phyloP scores from a whole-genome alignment of 2,888 invertebrate species.

The Sinodicranocentrus sp. region DNA sequence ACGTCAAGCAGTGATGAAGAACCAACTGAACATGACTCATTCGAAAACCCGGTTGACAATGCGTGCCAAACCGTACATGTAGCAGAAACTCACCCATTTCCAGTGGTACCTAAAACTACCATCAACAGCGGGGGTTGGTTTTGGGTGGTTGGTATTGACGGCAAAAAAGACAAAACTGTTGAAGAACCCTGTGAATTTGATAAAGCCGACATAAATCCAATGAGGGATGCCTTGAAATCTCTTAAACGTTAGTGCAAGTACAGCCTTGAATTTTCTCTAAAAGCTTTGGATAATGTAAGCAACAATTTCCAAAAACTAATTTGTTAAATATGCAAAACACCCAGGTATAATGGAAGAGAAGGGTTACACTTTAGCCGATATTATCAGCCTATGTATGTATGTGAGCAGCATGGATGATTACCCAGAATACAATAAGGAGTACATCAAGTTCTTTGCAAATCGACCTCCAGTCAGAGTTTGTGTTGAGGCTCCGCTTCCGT shows the following conservation, averaged over 20 bases:
- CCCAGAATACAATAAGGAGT: constrained; percentile 86
- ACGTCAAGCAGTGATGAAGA: constrained; percentile 16
- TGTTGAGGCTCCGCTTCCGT: constrained; percentile 87
- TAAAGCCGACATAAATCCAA: constrained; percentile 59
- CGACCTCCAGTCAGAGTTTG: constrained; percentile 92
- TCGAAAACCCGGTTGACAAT: neutral
- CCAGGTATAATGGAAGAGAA: constrained; percentile 81
- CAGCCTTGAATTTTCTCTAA: neutral
- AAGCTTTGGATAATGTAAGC: too few species aligned
- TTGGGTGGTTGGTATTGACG: constrained; percentile 90
- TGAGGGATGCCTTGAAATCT: constrained; percentile 70
- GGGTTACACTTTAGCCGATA: constrained; percentile 82
- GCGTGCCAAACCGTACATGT: constrained; percentile 77
- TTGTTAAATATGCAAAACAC: neutral
- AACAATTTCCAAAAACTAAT: neutral
- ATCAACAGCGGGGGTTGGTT: constrained; percentile 89
- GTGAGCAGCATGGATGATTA: constrained; percentile 91
- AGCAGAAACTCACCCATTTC: constrained; percentile 82
- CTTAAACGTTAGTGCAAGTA: constrained; percentile 72
- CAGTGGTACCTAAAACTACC: constrained; percentile 82
- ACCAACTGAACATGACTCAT: too few species aligned
- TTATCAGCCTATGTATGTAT: constrained; percentile 91
- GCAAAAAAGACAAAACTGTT: constrained; percentile 83
- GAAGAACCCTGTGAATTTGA: constrained; percentile 17
- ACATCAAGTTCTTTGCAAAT: constrained; percentile 84